Evolutionary conservation across 2,113 vertebrate genomes (phyloP).

Genomic region (Centropus unirufus): DNA sequence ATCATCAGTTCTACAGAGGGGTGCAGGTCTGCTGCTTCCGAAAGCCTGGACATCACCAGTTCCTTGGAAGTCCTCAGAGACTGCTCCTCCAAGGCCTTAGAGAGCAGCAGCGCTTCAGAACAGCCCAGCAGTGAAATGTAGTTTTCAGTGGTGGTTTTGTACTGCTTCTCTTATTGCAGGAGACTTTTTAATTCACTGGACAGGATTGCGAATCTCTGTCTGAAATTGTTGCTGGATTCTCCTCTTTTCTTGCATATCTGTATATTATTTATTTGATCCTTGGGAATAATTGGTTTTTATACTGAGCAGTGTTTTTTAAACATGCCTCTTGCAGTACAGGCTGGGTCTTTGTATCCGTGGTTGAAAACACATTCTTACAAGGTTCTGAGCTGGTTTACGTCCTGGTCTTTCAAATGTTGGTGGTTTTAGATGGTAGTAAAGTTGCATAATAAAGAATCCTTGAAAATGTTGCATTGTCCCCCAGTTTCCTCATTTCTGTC

Average conservation of each 20-base stretch:
- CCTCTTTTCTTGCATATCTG: not conserved
- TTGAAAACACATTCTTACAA: not conserved
- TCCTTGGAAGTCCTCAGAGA: constrained; percentile 49
- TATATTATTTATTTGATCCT: constrained; percentile 45
- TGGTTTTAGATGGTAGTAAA: constrained; percentile 29
- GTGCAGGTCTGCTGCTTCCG: constrained; percentile 10
- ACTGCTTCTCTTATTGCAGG: not conserved
- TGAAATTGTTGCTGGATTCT: not conserved
- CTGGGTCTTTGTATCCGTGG: not conserved
- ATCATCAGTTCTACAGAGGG: constrained; percentile 30
- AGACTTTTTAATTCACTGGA: not conserved
- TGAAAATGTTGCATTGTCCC: rapidly evolving
- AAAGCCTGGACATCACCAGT: constrained; percentile 10
- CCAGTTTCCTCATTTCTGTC: not conserved
- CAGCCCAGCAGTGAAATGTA: not conserved
- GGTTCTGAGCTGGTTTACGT: not conserved
- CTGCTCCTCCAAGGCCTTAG: not conserved
- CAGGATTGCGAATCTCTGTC: not conserved
- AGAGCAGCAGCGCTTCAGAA: not conserved
- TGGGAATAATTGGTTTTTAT: constrained; percentile 5
- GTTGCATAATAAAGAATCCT: constrained; percentile 31
- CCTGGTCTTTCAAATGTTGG: not conserved
- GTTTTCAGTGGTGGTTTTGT: not conserved
- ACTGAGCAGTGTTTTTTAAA: constrained; percentile 34
- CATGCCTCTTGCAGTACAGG: not conserved